Evolutionary conservation across 2,113 vertebrate species (phyloP).

Genomic region (Melanostigma gelatinosum): DNA sequence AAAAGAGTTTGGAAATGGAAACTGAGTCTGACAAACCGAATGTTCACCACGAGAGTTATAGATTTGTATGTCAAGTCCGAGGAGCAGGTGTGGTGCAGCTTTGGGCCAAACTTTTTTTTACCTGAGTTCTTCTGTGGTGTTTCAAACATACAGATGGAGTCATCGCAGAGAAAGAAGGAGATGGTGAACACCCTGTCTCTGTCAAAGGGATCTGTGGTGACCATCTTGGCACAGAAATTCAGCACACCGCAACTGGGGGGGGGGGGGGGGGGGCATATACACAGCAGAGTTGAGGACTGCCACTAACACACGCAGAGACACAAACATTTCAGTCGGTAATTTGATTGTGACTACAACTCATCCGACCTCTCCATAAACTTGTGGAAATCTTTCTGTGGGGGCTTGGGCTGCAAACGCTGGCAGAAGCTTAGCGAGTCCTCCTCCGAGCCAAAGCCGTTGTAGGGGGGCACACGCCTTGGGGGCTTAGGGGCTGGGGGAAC

Average conservation of each 20-base stretch:
- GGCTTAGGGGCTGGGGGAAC: slow-evolving; percentile 73
- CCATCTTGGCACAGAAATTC: slow-evolving; percentile 84
- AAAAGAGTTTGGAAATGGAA: slow-evolving; percentile 12
- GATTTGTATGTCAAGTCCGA: slow-evolving; percentile 11
- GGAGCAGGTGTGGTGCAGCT: slow-evolving; percentile 6
- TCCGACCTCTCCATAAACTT: slow-evolving; percentile 89
- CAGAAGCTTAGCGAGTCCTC: slow-evolving; percentile 92
- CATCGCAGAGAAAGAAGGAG: slow-evolving; percentile 88
- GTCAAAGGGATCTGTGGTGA: slow-evolving; percentile 79
- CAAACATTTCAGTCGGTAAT: slow-evolving; percentile 5
- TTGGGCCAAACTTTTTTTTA: slow-evolving; percentile 54
- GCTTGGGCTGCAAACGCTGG: slow-evolving; percentile 80
- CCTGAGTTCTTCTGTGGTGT: slow-evolving; percentile 86
- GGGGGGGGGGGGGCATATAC: not conserved
- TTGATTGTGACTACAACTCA: slow-evolving; percentile 14
- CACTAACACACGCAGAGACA: not conserved
- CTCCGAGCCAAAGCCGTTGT: slow-evolving; percentile 93
- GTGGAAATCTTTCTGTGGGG: slow-evolving; percentile 82
- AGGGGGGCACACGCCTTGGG: slow-evolving; percentile 85
- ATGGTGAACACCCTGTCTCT: slow-evolving; percentile 85
- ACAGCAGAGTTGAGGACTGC: not conserved
- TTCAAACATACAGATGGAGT: slow-evolving; percentile 90
- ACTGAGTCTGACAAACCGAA: slow-evolving; percentile 21
- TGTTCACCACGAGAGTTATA: slow-evolving; percentile 25
- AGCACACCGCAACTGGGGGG: slow-evolving; percentile 82